These are phyloP conservation scores for Mizuhopecten yessoensis DNA, from an alignment of 1,140 invertebrate species.

Conservation along the genomic window DNA sequence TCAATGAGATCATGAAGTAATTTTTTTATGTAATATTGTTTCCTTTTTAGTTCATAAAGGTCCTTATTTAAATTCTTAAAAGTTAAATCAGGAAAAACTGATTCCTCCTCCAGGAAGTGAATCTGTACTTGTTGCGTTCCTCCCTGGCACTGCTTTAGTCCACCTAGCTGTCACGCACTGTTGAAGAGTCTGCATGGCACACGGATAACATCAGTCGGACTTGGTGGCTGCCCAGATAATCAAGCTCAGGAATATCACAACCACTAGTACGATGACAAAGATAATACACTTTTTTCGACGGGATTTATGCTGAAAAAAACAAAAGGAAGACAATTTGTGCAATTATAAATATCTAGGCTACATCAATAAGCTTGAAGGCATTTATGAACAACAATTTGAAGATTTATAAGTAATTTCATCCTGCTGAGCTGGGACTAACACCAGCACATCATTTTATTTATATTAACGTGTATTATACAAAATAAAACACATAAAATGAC, in stretches of 20 bases:
- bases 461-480: too few species aligned
- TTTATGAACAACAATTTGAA: too few species aligned
- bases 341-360: too few species aligned
- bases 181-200: neutral
- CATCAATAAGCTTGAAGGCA: neutral
- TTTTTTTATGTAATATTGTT: too few species aligned
- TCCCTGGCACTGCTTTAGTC: neutral
- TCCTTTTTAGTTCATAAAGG: neutral
- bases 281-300: constrained; percentile 70
- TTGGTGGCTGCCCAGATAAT: constrained; percentile 72
- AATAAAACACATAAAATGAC: too few species aligned
- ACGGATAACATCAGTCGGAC: constrained; percentile 22
- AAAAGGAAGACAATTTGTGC: constrained; percentile 46
- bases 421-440: too few species aligned
- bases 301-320: constrained; percentile 69
- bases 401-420: too few species aligned
- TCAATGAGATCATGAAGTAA: neutral
- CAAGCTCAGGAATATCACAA: constrained; percentile 64
- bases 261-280: constrained; percentile 64
- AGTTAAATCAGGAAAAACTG: neutral
- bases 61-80: neutral
- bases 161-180: neutral
- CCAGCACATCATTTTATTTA: too few species aligned
- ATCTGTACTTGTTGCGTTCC: neutral
- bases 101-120: neutral